Percentiles rank a stretch among this genome's conserved stretches.
These are phyloP conservation scores for Melanotus villosus DNA, from an alignment of 2,888 invertebrate species.

Conservation along the genomic window DNA sequence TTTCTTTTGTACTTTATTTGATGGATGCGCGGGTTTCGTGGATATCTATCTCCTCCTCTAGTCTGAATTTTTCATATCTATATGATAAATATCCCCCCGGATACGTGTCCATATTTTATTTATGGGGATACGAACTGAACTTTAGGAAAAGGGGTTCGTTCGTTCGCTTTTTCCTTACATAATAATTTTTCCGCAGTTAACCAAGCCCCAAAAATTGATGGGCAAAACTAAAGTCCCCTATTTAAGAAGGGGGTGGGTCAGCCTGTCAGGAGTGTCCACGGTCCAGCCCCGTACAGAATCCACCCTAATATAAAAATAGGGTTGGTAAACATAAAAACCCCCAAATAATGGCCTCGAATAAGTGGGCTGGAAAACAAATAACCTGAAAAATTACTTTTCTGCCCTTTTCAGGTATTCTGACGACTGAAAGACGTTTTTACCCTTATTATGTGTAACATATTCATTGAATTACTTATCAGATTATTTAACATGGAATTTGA, in stretches of 20 bases:
- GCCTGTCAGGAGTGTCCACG: constrained; percentile 23
- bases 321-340: constrained; percentile 27
- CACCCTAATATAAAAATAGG: constrained; percentile 13
- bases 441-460: too few relatives aligned
- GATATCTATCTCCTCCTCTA: constrained; percentile 33
- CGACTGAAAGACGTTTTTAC: background rate
- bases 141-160: background rate
- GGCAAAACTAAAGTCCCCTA: background rate
- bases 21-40: constrained; percentile 45
- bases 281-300: constrained; percentile 38
- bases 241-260: constrained; percentile 21
- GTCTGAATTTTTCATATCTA: constrained; percentile 44
- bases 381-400: constrained; percentile 13
- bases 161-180: background rate
- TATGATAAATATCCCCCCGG: constrained; percentile 44
- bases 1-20: constrained; percentile 46
- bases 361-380: constrained; percentile 32
- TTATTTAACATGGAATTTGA: too few relatives aligned
- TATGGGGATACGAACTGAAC: constrained; percentile 10
- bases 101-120: constrained; percentile 41
- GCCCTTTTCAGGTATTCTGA: constrained; percentile 21
- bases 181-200: too few relatives aligned
- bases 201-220: background rate
- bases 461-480: too few relatives aligned
- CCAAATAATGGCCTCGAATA: constrained; percentile 28